A percentile compares a stretch with the other conserved stretches of the same genome.
Conservation (phyloP, 2,113 vertebrate genomes). For the Oreamnos americanus region DNA sequence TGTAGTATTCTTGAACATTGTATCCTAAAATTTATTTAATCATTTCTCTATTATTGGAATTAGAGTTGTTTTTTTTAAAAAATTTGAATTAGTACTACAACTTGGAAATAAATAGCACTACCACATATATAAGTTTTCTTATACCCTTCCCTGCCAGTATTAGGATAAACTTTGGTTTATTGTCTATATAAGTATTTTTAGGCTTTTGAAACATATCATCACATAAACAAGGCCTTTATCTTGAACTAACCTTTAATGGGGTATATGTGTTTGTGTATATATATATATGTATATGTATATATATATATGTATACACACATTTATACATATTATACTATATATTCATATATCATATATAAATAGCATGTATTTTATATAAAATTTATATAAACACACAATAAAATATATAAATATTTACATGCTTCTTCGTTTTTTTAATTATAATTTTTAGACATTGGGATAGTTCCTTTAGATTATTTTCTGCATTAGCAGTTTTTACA, state of each 20-base stretch:
- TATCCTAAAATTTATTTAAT: neutral
- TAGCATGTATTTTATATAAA: neutral
- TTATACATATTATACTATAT: neutral
- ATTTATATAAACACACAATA: neutral
- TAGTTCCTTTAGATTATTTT: neutral
- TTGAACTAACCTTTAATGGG: neutral
- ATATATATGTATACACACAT: neutral
- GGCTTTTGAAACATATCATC: neutral
- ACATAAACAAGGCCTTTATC: neutral
- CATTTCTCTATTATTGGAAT: neutral
- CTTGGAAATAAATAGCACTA: slow-evolving; percentile 2
- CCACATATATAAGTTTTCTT: neutral
- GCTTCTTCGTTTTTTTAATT: neutral
- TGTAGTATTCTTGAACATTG: neutral
- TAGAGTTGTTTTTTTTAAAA: neutral
- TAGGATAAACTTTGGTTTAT: neutral
- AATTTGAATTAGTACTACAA: neutral
- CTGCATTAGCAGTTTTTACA: neutral
- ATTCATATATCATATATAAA: neutral
- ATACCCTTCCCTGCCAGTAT: neutral
- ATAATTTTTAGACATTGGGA: neutral
- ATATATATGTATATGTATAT: neutral
- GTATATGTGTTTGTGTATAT: neutral
- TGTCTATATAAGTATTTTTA: neutral
- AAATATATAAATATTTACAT: neutral